These are phyloP conservation scores for Chrysaora quinquecirrha DNA, from an alignment of 30 jellyfish, hydroid and myxozoan species.

Conservation along the genomic window DNA sequence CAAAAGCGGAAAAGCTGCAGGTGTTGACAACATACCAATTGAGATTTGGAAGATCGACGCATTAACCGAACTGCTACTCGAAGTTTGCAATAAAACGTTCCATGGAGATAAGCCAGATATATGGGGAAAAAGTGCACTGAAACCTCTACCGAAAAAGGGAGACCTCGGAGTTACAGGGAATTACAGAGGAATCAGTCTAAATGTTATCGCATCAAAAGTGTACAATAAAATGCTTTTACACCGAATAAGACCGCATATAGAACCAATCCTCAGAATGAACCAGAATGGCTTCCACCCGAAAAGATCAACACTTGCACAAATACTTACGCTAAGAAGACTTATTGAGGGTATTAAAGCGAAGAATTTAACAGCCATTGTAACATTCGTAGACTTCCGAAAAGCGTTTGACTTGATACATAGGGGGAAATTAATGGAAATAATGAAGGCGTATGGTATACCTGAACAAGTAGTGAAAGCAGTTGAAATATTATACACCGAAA, in stretches of 20 bases:
- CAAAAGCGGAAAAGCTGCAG: conserved; percentile 7
- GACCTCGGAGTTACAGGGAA: conserved; percentile 18
- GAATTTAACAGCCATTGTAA: background rate
- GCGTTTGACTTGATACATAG: conserved; percentile 34
- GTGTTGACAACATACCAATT: conserved; percentile 34
- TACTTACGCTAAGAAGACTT: conserved; percentile 20
- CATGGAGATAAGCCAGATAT: conserved; percentile 13
- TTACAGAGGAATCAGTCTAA: conserved; percentile 28
- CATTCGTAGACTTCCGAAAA: conserved; percentile 21
- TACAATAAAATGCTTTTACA: conserved; percentile 10
- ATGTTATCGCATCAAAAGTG: conserved; percentile 22
- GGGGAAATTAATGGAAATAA: conserved; percentile 28
- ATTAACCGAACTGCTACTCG: background rate
- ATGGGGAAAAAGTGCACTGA: conserved; percentile 13
- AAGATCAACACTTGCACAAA: conserved; percentile 1
- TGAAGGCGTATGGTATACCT: conserved; percentile 54
- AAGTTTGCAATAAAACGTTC: conserved; percentile 4
- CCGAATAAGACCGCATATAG: conserved; percentile 7
- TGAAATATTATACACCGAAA: conserved; percentile 15
- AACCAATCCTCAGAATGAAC: conserved; percentile 7
- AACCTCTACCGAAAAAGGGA: conserved; percentile 35
- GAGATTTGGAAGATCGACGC: conserved; percentile 18
- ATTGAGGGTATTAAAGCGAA: conserved; percentile 17
- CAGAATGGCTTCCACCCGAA: conserved; percentile 23
- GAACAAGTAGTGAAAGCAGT: conserved; percentile 18